Percentiles rank a stretch among this genome's conserved stretches.
These are phyloP conservation scores for Nycticebus coucang DNA, from an alignment of 2,113 vertebrate genomes.

Conservation along the genomic window DNA sequence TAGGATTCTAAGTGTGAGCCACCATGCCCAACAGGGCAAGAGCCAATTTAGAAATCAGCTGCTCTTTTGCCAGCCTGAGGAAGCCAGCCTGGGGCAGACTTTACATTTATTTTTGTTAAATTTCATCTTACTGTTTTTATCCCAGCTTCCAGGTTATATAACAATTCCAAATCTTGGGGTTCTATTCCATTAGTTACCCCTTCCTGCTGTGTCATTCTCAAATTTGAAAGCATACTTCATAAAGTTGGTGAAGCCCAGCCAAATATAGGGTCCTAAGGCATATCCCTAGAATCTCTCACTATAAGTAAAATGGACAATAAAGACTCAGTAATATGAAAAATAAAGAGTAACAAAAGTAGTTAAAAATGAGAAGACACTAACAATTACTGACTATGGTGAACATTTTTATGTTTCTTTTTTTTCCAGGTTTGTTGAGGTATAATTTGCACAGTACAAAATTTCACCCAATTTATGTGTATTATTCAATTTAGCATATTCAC, in stretches of 20 bases:
- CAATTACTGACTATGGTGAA: background rate
- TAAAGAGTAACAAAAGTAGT: background rate
- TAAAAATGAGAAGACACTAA: background rate
- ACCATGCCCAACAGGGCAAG: background rate
- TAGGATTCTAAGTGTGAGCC: too few species aligned
- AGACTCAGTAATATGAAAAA: background rate
- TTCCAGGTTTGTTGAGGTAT: background rate
- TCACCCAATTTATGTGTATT: background rate
- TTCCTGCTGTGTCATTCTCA: background rate
- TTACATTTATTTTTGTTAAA: background rate
- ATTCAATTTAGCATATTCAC: background rate
- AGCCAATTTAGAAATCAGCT: background rate
- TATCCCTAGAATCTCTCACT: background rate
- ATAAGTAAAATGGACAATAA: background rate
- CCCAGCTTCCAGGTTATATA: background rate
- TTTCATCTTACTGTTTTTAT: background rate
- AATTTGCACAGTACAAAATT: background rate
- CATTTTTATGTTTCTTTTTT: background rate
- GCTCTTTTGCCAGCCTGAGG: background rate
- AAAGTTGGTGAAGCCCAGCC: background rate
- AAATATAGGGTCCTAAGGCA: rapidly evolving
- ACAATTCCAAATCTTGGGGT: background rate
- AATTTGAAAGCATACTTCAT: background rate
- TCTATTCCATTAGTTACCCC: background rate
- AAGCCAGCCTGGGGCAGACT: background rate